Conservation (phyloP, 2,113 vertebrate genomes). For the Xerus inauris region DNA sequence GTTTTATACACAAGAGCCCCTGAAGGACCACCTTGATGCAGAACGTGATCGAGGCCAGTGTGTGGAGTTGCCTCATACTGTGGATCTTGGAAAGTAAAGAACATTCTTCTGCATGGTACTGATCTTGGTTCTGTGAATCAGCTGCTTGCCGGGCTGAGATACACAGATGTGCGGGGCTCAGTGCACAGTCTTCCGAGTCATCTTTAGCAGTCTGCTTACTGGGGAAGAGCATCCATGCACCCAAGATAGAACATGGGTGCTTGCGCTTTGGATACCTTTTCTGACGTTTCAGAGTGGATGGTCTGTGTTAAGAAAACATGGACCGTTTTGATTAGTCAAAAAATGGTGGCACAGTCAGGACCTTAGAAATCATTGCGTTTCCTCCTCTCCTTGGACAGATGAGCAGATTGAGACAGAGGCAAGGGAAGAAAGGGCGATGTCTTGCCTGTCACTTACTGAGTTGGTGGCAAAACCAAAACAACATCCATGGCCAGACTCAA, state of each 20-base stretch:
- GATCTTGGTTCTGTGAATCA: neutral
- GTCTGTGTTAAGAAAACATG: neutral
- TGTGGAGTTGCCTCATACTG: no score
- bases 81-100: neutral
- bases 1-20: neutral
- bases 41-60: neutral
- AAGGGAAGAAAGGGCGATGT: neutral
- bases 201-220: rapidly evolving
- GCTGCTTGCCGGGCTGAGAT: no score
- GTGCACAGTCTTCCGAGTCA: rapidly evolving
- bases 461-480: neutral
- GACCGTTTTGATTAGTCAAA: neutral
- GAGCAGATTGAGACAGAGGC: neutral
- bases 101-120: rapidly evolving
- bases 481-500: neutral
- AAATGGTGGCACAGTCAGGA: neutral
- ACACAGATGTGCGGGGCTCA: rapidly evolving
- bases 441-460: neutral
- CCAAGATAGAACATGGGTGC: neutral
- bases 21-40: neutral
- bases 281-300: neutral
- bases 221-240: neutral
- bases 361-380: neutral
- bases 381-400: neutral
- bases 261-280: neutral